Base-by-base conservation (phyloP, 2,888 invertebrate species). In the Tetragnatha montana region DNA sequence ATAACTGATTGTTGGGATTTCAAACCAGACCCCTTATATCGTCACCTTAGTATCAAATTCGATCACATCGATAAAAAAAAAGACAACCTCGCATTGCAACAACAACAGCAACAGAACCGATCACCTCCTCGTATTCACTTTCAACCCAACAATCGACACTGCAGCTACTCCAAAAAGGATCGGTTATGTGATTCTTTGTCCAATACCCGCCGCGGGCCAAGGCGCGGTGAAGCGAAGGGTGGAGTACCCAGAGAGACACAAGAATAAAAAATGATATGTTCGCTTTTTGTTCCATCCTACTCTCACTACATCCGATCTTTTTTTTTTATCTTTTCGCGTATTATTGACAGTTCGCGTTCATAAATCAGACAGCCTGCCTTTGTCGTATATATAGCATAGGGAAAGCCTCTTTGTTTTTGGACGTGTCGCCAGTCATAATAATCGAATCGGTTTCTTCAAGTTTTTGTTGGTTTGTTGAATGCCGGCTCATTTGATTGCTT, bases 321-420 rank as follows among this genome's bases (percentile, higher is more conserved):
- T 51, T 70, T n/a, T n/a, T n/a, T n/a, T n/a, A n/a, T n/a, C 49
- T 81, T 81, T 76, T 75, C 73, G 85, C 81, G 85, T 89, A 89
- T 89, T 89, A 89, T 89, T 89, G 89, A 89, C 89, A 89, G 89
- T 78, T 60, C 85, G 51, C 60, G 47, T 89, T 81, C 89, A 89
- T 89, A 85, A 85, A 89, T 89, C 89, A 89, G 89, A 76, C 85
- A 85, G 70, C 75, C 51, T 81, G 74, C 89, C 81, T 74, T 86
- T 88, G 88, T 83, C 88, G 88, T 83, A 71, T 81, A 70, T 83
- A 88, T 84, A 60, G 78, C 85, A 85, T 85, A 78, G 17, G 60
- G 60, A 60, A 60, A n/a, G 19, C 19, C 35, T 79, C 85, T 85
- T 85, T 85, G 85, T 85, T 85, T 51, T 22, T 21, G n/a, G 21